These are phyloP conservation scores for Pithys albifrons DNA, from an alignment of 2,113 vertebrate species.

Conservation along the genomic window DNA sequence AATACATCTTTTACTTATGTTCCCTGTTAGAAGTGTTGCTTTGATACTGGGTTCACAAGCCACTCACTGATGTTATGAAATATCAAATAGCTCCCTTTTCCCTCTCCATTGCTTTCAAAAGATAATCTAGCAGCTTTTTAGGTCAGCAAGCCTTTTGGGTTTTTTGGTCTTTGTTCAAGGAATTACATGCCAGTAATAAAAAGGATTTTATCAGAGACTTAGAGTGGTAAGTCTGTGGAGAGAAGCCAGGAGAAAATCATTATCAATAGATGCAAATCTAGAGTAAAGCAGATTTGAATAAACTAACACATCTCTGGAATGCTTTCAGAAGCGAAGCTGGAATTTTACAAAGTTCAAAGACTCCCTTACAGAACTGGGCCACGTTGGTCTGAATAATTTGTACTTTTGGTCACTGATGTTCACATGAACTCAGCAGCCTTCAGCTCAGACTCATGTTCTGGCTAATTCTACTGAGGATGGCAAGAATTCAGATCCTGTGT, in stretches of 20 bases:
- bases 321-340: neutral
- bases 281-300: neutral
- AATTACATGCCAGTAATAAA: slow-evolving; percentile 9
- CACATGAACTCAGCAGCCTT: neutral
- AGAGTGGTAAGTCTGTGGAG: neutral
- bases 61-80: neutral
- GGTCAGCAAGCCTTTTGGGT: neutral
- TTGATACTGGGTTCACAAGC: neutral
- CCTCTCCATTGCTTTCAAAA: neutral
- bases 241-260: slow-evolving; percentile 3
- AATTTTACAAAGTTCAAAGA: neutral
- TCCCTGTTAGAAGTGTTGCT: neutral
- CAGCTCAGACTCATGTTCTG: neutral
- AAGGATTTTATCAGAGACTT: slow-evolving; percentile 14
- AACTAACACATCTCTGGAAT: neutral
- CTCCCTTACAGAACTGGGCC: neutral
- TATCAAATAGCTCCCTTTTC: neutral
- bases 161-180: slow-evolving; percentile 6
- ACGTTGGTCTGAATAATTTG: neutral
- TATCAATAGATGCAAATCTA: neutral
- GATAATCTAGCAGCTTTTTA: neutral
- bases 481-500: neutral
- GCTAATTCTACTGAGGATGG: neutral
- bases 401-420: neutral
- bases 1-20: neutral